A percentile compares a stretch with the other conserved stretches of the same genome.
These are phyloP conservation scores for Capreolus pygargus DNA, from an alignment of 2,113 vertebrate species.

Conservation along the genomic window DNA sequence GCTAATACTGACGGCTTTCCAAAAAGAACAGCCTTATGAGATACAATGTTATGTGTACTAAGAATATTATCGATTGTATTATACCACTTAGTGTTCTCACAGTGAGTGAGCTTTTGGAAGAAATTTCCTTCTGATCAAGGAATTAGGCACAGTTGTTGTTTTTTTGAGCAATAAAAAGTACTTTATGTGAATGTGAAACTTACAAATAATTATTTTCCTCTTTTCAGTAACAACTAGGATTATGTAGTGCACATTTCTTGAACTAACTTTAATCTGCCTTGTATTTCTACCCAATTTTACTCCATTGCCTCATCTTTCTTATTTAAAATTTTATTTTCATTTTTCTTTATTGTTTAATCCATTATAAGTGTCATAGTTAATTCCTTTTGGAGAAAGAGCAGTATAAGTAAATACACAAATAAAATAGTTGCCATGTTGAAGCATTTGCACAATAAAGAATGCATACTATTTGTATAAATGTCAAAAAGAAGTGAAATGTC, in stretches of 20 bases:
- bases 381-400: not conserved
- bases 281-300: not conserved
- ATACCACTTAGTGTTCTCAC: not conserved
- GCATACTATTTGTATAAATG: not conserved
- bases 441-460: not conserved
- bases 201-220: not conserved
- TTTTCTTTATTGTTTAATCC: not conserved
- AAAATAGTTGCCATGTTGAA: not conserved
- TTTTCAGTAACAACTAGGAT: not conserved
- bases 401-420: not conserved
- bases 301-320: not conserved
- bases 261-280: not conserved
- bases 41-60: not conserved
- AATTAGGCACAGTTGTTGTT: not conserved
- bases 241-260: not conserved
- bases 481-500: not conserved
- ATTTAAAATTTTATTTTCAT: constrained; percentile 6
- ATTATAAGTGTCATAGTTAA: not conserved
- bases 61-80: not conserved
- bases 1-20: not conserved
- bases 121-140: not conserved
- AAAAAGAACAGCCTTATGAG: not conserved
- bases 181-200: not conserved
- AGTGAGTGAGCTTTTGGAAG: not conserved
- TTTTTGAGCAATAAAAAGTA: not conserved